Conservation (phyloP, 2,113 vertebrate species). For the Phrynosoma platyrhinos region DNA sequence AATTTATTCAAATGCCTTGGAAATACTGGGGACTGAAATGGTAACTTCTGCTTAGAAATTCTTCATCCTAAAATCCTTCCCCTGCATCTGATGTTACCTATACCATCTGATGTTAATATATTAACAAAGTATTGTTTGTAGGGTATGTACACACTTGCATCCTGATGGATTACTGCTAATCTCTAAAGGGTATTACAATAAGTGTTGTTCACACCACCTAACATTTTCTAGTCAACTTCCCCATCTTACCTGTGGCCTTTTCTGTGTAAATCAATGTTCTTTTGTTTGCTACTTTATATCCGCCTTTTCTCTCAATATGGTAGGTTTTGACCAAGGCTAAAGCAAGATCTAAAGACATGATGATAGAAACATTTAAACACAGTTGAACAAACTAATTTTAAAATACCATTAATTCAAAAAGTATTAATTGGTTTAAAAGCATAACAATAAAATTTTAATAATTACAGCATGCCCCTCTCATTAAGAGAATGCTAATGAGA, state of each 20-base stretch:
- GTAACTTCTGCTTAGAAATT: background rate
- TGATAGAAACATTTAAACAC: too few species aligned
- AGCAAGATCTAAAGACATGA: too few species aligned
- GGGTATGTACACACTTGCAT: background rate
- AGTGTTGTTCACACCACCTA: background rate
- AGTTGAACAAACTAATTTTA: too few species aligned
- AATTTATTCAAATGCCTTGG: too few species aligned
- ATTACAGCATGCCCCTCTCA: too few species aligned
- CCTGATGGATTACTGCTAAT: background rate
- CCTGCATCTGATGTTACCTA: background rate
- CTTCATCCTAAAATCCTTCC: background rate
- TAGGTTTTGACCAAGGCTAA: too few species aligned
- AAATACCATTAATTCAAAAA: too few species aligned
- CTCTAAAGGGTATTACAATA: background rate
- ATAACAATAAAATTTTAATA: too few species aligned
- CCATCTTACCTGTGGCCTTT: too few species aligned
- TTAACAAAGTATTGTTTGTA: background rate
- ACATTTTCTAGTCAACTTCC: background rate
- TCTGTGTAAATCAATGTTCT: too few species aligned
- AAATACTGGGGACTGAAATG: background rate
- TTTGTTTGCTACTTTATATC: too few species aligned
- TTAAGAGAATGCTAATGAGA: background rate
- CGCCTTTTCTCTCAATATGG: background rate
- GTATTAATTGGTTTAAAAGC: too few species aligned
- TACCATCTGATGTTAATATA: background rate